Conservation (phyloP, 2,888 invertebrate genomes). For the Xylophagus ater region DNA sequence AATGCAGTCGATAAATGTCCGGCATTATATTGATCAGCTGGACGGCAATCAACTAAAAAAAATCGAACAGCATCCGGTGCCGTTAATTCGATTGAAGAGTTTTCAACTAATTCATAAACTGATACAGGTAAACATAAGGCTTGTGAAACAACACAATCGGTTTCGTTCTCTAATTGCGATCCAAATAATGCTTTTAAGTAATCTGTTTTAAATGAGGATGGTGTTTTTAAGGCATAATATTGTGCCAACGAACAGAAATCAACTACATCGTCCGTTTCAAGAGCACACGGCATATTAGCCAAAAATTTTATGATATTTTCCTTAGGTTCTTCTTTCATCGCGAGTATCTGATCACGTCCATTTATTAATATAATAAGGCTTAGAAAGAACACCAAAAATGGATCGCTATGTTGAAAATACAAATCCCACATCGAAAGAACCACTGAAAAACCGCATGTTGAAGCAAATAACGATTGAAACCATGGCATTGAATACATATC, state of each 20-base stretch:
- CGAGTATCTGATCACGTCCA: constrained; percentile 74
- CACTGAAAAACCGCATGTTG: constrained; percentile 69
- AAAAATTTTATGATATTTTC: constrained; percentile 57
- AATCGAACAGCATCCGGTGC: constrained; percentile 64
- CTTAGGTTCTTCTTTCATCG: constrained; percentile 61
- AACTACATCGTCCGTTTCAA: constrained; percentile 88
- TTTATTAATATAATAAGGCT: constrained; percentile 92
- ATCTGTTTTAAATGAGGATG: constrained; percentile 82
- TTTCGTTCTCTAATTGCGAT: constrained; percentile 46
- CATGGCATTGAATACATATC: constrained; percentile 81
- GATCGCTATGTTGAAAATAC: constrained; percentile 91
- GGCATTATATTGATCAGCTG: constrained; percentile 91
- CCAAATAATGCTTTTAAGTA: constrained; percentile 55
- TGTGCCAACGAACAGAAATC: constrained; percentile 96
- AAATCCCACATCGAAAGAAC: constrained; percentile 93
- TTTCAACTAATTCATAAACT: constrained; percentile 82
- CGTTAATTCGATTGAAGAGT: constrained; percentile 54
- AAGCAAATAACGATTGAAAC: constrained; percentile 85
- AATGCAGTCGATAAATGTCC: constrained; percentile 96
- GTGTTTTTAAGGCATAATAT: constrained; percentile 88
- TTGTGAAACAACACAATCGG: constrained; percentile 52
- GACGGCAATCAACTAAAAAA: constrained; percentile 94
- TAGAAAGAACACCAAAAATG: constrained; percentile 91
- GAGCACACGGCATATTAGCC: constrained; percentile 66
- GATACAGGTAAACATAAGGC: constrained; percentile 94